Conservation (phyloP, 2,797 vertebrate species). For the Thalassophryne amazonica region DNA sequence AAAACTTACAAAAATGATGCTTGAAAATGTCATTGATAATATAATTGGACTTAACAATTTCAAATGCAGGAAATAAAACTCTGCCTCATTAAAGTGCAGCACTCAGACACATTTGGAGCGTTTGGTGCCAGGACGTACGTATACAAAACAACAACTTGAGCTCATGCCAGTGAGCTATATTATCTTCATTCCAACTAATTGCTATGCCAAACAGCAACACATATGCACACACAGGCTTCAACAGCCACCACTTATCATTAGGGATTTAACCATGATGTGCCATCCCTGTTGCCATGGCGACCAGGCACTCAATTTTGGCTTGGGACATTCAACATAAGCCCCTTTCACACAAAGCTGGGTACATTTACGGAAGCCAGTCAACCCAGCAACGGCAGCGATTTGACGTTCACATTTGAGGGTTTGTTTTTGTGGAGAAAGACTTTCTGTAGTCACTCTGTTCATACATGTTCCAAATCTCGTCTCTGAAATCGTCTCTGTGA, state of each 20-base stretch:
- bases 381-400: no score
- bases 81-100: constrained; percentile 8
- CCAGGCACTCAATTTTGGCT: constrained; percentile 43
- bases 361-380: no score
- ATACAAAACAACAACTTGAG: constrained; percentile 58
- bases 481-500: no score
- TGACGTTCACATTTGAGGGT: no score
- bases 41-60: constrained; percentile 27
- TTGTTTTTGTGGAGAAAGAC: background rate
- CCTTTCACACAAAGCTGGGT: constrained; percentile 20
- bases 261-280: constrained; percentile 42
- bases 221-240: constrained; percentile 45
- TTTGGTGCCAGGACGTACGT: constrained; percentile 49
- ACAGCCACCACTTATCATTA: constrained; percentile 51
- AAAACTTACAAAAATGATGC: background rate
- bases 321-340: no score
- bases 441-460: no score
- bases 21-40: background rate
- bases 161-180: constrained; percentile 49
- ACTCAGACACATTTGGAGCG: background rate
- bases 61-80: constrained; percentile 12
- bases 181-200: constrained; percentile 56
- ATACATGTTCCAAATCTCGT: no score
- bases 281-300: constrained; percentile 60
- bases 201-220: constrained; percentile 54